A percentile compares a stretch with the other conserved stretches of the same genome.
phyloP scores from a whole-genome alignment of 2,797 vertebrate genomes.

The Perodicticus potto region DNA sequence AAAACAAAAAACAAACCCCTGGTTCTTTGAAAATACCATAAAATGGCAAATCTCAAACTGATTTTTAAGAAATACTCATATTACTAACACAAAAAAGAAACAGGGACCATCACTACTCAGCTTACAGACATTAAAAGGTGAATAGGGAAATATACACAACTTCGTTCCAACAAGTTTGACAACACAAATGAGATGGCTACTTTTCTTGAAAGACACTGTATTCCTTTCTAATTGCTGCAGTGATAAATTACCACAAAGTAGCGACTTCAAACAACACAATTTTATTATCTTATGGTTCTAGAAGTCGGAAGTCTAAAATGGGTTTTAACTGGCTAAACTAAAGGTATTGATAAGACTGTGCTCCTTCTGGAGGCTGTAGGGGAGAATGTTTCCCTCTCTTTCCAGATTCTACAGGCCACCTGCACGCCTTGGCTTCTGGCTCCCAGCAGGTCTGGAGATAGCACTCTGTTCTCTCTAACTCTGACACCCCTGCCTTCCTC shows the following conservation, averaged over 20 bases:
- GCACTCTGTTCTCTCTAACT: not conserved
- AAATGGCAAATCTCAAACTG: not conserved
- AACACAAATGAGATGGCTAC: not conserved
- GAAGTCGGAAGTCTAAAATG: too few relatives aligned
- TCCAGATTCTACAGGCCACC: not conserved
- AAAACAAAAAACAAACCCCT: too few relatives aligned
- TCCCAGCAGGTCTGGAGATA: not conserved
- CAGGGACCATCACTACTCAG: not conserved
- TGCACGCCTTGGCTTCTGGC: not conserved
- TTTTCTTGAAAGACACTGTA: not conserved
- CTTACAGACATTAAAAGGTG: not conserved
- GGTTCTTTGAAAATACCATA: slow-evolving; percentile 39
- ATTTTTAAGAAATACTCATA: not conserved
- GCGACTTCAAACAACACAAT: not conserved
- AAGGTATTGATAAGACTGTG: not conserved
- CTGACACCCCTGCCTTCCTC: not conserved
- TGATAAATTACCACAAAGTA: not conserved
- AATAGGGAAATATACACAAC: slow-evolving; percentile 10
- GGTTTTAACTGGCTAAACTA: not conserved
- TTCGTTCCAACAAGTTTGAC: slow-evolving; percentile 5
- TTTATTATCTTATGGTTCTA: too few relatives aligned
- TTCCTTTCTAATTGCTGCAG: not conserved
- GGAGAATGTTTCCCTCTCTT: not conserved
- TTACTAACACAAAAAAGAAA: not conserved
- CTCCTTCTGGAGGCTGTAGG: not conserved